Base-by-base conservation (phyloP, 2,113 vertebrate species). In the Corvus cornix region DNA sequence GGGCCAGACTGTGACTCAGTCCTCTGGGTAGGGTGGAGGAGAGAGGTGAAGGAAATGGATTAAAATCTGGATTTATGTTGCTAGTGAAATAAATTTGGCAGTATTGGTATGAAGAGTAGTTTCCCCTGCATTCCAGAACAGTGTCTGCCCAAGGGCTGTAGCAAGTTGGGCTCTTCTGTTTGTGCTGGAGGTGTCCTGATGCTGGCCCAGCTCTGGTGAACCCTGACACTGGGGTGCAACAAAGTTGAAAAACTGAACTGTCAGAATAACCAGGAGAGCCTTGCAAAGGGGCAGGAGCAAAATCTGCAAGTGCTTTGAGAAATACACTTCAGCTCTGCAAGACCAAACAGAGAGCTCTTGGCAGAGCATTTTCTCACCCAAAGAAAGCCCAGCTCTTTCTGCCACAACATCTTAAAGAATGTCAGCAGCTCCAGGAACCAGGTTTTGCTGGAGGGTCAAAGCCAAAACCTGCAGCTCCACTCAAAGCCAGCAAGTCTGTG, bases 21-120 rank as follows among this genome's bases (percentile, higher is more conserved):
- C 78, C 30, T 79, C 70, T 93, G 84, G 70, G 85, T 84, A 93
- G 93, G 92, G 95, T 90, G 93, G 93, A 95, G 83, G 83, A 93
- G 52, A 94, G 83, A 87, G 86, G 89, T 95, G 83, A 92, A 97
- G 95, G 96, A 97, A 96, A 35, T 56, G 93, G 86, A 93, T 92
- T 85, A 92, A 94, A 86, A 86, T 90, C 72, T 88, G 79, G 55
- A 90, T 95, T 93, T 95, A 87, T 90, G 87, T 68, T 81, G 56
- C 68, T 88, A 93, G 53, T 86, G 92, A 90, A 90, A 90, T 77
- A 83, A 83, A 70, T 90, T 44, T 90, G 95, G 90, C 92, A 81
- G 72, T 35, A 44, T 75, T 37, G 56, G 28, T 77, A 48, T 59
- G 68, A 73, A 85, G 77, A 75, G 55, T 27, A 74, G 82, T 91